phyloP scores from a whole-genome alignment of 2,888 invertebrate species.

The Hydriomena furcata region DNA sequence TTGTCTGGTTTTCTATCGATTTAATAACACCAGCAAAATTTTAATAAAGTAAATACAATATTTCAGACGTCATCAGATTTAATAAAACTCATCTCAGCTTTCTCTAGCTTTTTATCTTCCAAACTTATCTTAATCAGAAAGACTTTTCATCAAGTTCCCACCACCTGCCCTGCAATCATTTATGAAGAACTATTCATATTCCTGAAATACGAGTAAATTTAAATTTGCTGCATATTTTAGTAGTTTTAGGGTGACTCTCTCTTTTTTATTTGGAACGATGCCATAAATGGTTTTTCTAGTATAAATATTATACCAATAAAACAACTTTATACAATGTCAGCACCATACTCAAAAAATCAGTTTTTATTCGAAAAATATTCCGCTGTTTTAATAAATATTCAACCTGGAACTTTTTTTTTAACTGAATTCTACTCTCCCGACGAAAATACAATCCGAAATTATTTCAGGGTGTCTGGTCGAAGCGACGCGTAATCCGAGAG shows the following conservation, averaged over 20 bases:
- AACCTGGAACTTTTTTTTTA: too few species aligned
- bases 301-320: background rate
- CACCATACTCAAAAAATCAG: too few species aligned
- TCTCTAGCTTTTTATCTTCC: constrained; percentile 9
- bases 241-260: constrained; percentile 41
- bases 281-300: constrained; percentile 33
- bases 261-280: constrained; percentile 45
- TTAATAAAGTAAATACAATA: too few species aligned
- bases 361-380: too few species aligned
- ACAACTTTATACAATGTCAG: background rate
- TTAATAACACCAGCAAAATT: too few species aligned
- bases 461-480: too few species aligned
- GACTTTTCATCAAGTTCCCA: constrained; percentile 14
- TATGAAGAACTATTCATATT: constrained; percentile 19
- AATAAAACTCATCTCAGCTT: constrained; percentile 3
- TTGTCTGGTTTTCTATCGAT: too few species aligned
- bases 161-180: constrained; percentile 28
- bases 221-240: constrained; percentile 42
- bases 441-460: too few species aligned
- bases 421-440: too few species aligned
- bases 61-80: background rate
- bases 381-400: too few species aligned
- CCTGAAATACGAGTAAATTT: constrained; percentile 31
- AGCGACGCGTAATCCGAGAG: too few species aligned
- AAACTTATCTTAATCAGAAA: constrained; percentile 15